Conservation (phyloP, 2,113 vertebrate species). For the Semicossyphus pulcher region DNA sequence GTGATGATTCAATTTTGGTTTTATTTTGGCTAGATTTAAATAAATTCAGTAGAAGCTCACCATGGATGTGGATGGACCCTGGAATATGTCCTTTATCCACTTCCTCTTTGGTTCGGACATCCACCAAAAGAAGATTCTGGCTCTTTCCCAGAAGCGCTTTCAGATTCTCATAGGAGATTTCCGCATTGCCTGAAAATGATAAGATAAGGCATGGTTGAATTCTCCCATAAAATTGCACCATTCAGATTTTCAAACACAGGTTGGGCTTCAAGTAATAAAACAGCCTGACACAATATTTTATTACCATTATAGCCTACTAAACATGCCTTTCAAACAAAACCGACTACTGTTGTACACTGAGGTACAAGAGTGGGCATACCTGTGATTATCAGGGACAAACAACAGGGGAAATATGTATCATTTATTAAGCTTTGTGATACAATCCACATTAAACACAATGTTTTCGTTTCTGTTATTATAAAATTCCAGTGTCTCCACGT, state of each 20-base stretch:
- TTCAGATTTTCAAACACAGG: background rate
- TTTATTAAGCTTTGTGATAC: too few relatives aligned
- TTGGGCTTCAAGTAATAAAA: background rate
- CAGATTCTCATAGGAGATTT: conserved; percentile 78
- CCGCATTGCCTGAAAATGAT: conserved; percentile 42
- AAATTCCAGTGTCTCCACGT: too few relatives aligned
- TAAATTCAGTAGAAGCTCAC: conserved; percentile 70
- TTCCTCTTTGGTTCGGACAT: conserved; percentile 82
- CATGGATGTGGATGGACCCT: conserved; percentile 81
- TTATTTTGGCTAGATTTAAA: too few relatives aligned
- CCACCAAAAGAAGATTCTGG: conserved; percentile 76
- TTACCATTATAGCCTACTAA: background rate
- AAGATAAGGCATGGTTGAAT: background rate
- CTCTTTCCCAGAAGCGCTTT: conserved; percentile 72
- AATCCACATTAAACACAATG: too few relatives aligned
- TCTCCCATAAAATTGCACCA: background rate
- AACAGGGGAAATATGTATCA: too few relatives aligned
- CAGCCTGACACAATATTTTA: background rate
- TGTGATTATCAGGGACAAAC: background rate
- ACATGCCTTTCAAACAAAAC: background rate
- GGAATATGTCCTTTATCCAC: conserved; percentile 79
- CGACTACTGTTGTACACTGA: background rate
- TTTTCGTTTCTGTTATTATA: too few relatives aligned
- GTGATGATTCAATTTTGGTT: background rate
- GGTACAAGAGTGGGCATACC: background rate